Conservation (phyloP, 2,888 invertebrate genomes). For the Agrotis exclamationis region DNA sequence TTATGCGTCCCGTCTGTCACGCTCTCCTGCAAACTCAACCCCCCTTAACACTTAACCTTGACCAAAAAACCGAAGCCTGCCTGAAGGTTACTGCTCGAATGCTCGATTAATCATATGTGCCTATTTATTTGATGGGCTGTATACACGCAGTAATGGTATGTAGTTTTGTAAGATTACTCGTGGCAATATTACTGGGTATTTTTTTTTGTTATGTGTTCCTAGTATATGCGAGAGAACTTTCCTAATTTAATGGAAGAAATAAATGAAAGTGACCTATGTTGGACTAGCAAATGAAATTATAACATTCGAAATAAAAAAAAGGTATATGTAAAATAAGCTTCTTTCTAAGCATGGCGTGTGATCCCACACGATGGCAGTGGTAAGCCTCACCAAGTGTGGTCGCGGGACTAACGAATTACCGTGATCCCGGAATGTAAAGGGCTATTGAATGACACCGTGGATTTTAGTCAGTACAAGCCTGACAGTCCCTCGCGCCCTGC, state of each 20-base stretch:
- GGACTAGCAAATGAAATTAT: not conserved
- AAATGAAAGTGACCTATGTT: not conserved
- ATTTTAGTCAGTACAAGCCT: no score
- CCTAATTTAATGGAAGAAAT: not conserved
- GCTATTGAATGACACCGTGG: no score
- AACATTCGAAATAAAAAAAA: not conserved
- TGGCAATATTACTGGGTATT: not conserved
- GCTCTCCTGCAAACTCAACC: conserved; percentile 38
- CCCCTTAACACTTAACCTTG: conserved; percentile 50
- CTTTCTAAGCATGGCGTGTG: not conserved
- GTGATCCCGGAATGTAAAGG: no score
- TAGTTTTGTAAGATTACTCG: conserved; percentile 33
- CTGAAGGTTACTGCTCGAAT: conserved; percentile 56
- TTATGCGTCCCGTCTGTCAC: conserved; percentile 57
- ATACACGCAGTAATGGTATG: conserved; percentile 9
- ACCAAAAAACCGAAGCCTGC: conserved; percentile 42
- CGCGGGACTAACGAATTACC: no score
- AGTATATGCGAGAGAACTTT: not conserved
- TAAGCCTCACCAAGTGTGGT: no score
- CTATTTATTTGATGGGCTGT: conserved; percentile 43
- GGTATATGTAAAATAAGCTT: not conserved
- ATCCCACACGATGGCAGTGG: no score
- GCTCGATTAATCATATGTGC: conserved; percentile 51
- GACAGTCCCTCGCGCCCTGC: no score
- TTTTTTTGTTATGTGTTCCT: not conserved